Evolutionary conservation across 2,113 vertebrate genomes (phyloP), one percentile per base, ranked within the genome.

Genomic region (Podarcis raffonei): DNA sequence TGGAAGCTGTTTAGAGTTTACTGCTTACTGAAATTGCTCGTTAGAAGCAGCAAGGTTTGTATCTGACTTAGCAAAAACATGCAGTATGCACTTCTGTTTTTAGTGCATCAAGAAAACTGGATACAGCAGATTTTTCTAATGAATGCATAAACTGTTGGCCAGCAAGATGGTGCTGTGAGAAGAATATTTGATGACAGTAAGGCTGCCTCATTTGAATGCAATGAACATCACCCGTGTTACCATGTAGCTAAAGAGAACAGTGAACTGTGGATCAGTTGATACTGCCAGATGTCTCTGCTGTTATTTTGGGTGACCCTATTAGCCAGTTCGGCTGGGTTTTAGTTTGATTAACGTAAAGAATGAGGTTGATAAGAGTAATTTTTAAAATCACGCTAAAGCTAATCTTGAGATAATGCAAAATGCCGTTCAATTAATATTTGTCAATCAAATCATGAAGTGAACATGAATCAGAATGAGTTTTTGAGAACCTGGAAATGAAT

Each of bases 251-350:
- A 81, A 86, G 83, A 75, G 37, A 86, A 81, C 69, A 53, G 57
- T 81, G 68, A 68, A 35, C 57, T 77, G 8, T 83, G n/a, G 25
- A 83, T 83, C n/a, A 68, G 39, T 68, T 82, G 68, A 68, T 53
- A 35, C 27, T 77, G 57, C 59, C 39, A 77, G 80, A 57, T 83
- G 81, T 35, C 22, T 35, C 53, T 53, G n/a, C 71, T 77, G 27
- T 76, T 83, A 76, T 83, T 88, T 82, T 74, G 37, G 62, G 20
- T 48, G 27, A 85, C 84, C 72, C 75, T 76, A 75, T 88, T 88
- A 88, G 57, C 37, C 20, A 48, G 39, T 83, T 88, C 37, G 76
- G 9, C 39, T 83, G 57, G 77, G 71, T 68, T n/a, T 59, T n/a
- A 81, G 48, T 74, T 15, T 82, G 30, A 62, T 82, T 48, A n/a